Base-by-base conservation (phyloP, 2,888 invertebrate genomes). In the Reticulitermes lucifugus region DNA sequence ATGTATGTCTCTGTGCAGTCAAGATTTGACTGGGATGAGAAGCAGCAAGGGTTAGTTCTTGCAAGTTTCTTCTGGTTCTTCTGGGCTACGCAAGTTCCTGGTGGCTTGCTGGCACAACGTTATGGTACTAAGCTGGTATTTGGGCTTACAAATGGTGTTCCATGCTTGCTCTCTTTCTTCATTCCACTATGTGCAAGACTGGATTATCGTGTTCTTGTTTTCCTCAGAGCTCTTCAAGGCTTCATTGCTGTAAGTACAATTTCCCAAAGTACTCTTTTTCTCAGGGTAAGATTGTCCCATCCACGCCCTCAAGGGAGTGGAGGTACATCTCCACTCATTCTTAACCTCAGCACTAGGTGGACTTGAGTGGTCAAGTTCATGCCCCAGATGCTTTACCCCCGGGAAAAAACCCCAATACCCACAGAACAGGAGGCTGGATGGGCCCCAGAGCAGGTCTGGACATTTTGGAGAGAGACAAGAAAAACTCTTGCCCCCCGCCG, bases 21-120 rank as follows among this genome's bases (percentile, higher is more conserved):
- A 51, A 77, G 89, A 35, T 94, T 94, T 88, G 89, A 91, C 35
- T 96, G 95, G 95, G 93, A 93, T 88, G 94, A 94, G 88, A 92
- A 93, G 88, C 91, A 94, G 85, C 95, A 94, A 89, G 94, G 94
- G 14, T 88, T 93, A 70, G 91, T 94, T 14, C 90, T 96, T 84
- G 94, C 95, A 0, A 93, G 94, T 0, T 96, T 95, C 89, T 96
- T 94, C 89, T 96, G 95, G 94, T 90, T 95, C 1, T 95, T 96
- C 89, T 95, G 95, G 93, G 79, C 94, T 0, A 93, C 94, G 0
- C 96, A 96, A 90, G 90, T 96, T 59, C 96, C 96, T 0, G 96
- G 96, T 51, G 96, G 96, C 51, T 90, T 94, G 85, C 88, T 96
- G 82, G 94, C 95, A 0, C 93, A 93, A 85, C 93, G 92, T 87